A percentile compares a stretch with the other conserved stretches of the same genome.
Conservation (phyloP, 1,140 invertebrate genomes). For the Sminthurides bifidus region DNA sequence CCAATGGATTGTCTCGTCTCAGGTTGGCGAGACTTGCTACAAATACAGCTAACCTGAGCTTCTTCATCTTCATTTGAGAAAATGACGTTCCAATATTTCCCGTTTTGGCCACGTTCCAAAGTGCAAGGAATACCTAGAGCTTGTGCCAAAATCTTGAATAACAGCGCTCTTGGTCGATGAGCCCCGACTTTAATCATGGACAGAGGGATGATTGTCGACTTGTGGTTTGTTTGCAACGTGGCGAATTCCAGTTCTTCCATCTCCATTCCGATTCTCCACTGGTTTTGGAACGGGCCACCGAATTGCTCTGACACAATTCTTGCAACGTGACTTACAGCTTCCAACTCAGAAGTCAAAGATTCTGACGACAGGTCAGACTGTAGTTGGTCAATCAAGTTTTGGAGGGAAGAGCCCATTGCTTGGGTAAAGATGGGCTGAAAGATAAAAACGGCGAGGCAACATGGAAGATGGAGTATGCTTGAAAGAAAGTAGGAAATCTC, state of each 20-base stretch:
- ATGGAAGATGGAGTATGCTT: background rate
- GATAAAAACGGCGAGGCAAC: background rate
- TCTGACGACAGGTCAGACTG: background rate
- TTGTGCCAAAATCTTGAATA: constrained; percentile 24
- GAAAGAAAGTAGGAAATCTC: background rate
- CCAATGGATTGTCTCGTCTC: too few relatives aligned
- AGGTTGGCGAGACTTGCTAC: too few relatives aligned
- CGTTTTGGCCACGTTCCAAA: constrained; percentile 18
- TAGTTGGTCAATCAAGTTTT: constrained; percentile 9
- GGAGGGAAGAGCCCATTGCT: background rate
- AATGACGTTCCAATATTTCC: constrained; percentile 26
- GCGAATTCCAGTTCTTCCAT: constrained; percentile 25
- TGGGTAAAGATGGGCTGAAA: constrained; percentile 3
- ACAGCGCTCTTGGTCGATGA: constrained; percentile 18
- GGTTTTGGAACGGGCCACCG: constrained; percentile 21
- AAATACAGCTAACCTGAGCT: constrained; percentile 4
- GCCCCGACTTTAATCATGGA: constrained; percentile 15
- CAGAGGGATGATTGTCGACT: constrained; percentile 15
- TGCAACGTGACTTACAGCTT: constrained; percentile 16
- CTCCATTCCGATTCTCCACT: constrained; percentile 17
- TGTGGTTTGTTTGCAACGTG: constrained; percentile 18
- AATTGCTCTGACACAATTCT: constrained; percentile 11
- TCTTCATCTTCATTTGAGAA: constrained; percentile 9
- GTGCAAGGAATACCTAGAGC: constrained; percentile 25
- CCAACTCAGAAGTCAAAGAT: constrained; percentile 5